Evolutionary conservation across 2,888 invertebrate species (phyloP).

Genomic region (Myathropa florea): DNA sequence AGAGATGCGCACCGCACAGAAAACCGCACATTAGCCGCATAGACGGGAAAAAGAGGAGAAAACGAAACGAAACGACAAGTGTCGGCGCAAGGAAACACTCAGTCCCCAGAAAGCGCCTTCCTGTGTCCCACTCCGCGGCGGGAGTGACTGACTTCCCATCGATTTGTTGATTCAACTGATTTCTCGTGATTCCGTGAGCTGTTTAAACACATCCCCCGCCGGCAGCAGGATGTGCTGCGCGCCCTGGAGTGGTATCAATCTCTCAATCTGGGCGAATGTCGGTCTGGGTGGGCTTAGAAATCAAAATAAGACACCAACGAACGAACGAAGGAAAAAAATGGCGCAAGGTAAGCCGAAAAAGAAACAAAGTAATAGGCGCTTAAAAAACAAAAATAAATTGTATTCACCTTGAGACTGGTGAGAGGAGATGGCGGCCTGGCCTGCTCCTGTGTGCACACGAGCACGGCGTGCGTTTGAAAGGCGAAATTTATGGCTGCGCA

Average conservation of each 20-base stretch:
- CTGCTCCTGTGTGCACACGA: neutral
- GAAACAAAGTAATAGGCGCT: conserved; percentile 49
- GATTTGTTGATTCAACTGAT: conserved; percentile 66
- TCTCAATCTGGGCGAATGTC: conserved; percentile 46
- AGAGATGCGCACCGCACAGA: conserved; percentile 3
- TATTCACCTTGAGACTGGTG: conserved; percentile 50
- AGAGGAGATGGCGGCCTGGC: neutral
- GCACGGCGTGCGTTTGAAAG: conserved; percentile 17
- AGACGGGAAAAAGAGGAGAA: neutral
- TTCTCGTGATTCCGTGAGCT: conserved; percentile 29
- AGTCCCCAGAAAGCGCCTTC: neutral
- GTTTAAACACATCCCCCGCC: neutral
- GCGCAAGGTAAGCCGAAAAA: conserved; percentile 21
- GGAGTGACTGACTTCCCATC: conserved; percentile 28
- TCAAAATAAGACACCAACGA: too few species aligned
- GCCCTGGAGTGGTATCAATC: conserved; percentile 42
- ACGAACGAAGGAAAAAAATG: too few species aligned
- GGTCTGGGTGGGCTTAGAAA: conserved; percentile 30
- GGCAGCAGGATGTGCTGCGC: neutral
- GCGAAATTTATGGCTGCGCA: conserved; percentile 58
- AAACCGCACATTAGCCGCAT: conserved; percentile 9
- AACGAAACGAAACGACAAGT: neutral
- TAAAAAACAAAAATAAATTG: conserved; percentile 56
- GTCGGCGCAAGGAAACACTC: neutral
- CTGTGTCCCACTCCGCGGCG: neutral